These are phyloP conservation scores for Poecilia latipinna DNA, from an alignment of 2,113 vertebrate genomes.

Conservation along the genomic window DNA sequence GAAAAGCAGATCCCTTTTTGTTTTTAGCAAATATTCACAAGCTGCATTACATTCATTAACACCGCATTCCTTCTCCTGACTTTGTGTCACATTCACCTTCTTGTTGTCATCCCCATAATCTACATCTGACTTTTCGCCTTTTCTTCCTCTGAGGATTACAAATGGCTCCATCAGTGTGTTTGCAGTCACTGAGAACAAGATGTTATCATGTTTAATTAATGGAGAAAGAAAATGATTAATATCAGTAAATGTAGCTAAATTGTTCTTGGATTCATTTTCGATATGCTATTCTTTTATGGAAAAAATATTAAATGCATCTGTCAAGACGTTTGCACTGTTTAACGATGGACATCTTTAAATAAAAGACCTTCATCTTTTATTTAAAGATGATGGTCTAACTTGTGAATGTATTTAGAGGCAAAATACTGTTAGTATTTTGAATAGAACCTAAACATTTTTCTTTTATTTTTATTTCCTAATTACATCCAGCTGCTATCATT, in stretches of 20 bases:
- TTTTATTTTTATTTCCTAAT: no score
- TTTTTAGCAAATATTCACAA: not conserved
- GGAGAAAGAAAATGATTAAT: slow-evolving; percentile 11
- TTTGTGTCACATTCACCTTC: not conserved
- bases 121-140: slow-evolving; percentile 2
- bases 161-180: slow-evolving; percentile 29
- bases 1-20: not conserved
- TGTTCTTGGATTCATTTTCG: not conserved
- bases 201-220: slow-evolving; percentile 47
- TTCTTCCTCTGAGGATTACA: not conserved
- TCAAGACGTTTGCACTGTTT: no score
- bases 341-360: no score
- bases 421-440: no score
- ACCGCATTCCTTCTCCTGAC: not conserved
- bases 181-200: slow-evolving; percentile 5
- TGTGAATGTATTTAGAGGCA: no score
- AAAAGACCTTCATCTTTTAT: no score
- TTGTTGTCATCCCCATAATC: not conserved
- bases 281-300: not conserved
- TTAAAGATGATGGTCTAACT: no score
- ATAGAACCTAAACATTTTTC: no score
- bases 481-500: no score
- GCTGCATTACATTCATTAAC: not conserved
- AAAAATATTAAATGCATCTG: no score
- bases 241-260: slow-evolving; percentile 2